These are phyloP conservation scores for Bactericera cockerelli DNA, from an alignment of 1,140 invertebrate genomes.

Conservation along the genomic window DNA sequence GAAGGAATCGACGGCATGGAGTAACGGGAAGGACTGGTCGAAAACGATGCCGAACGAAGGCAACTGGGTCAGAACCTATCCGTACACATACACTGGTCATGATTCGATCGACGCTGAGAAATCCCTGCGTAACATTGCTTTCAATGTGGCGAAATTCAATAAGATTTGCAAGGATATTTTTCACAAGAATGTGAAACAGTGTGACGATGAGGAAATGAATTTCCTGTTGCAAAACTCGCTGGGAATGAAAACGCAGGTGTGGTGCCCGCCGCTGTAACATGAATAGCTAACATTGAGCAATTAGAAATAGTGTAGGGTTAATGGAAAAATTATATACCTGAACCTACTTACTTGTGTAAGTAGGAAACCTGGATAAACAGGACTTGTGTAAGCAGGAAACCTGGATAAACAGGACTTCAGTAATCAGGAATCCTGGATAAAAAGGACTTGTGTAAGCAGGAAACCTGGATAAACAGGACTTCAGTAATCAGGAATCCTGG, in stretches of 20 bases:
- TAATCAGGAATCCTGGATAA: too few species aligned
- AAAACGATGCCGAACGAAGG: conserved; percentile 36
- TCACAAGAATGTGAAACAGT: background rate
- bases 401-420: too few species aligned
- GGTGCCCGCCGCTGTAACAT: background rate
- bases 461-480: too few species aligned
- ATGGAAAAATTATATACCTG: too few species aligned
- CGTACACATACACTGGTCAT: conserved; percentile 23
- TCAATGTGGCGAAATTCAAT: conserved; percentile 4
- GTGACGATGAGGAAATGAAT: background rate
- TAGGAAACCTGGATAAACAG: too few species aligned
- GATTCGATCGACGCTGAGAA: background rate
- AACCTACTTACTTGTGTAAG: too few species aligned
- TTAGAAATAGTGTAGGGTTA: too few species aligned
- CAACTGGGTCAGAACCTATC: conserved; percentile 44
- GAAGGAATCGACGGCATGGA: conserved; percentile 30
- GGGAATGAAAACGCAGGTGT: background rate
- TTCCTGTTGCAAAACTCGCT: background rate
- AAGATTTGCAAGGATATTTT: background rate
- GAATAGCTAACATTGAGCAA: too few species aligned
- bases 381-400: too few species aligned
- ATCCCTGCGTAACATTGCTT: background rate
- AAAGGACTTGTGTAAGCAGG: too few species aligned
- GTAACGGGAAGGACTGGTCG: conserved; percentile 43
- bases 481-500: too few species aligned